A percentile compares a stretch with the other conserved stretches of the same genome.
These are phyloP conservation scores for Sarcophaga bullata DNA, from an alignment of 1,140 invertebrate species.

Conservation along the genomic window DNA sequence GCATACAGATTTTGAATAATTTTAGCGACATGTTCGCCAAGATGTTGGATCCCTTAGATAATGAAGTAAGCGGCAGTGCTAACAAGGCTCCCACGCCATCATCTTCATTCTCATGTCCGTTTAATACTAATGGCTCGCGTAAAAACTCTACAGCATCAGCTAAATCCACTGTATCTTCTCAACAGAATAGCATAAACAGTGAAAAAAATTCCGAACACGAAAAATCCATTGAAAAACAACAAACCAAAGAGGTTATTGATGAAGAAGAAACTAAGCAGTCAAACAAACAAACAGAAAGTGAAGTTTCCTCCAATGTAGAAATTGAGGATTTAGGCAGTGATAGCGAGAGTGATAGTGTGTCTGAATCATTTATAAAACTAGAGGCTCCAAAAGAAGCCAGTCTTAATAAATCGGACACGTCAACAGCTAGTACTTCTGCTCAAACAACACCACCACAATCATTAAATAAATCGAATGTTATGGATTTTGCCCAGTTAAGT, in stretches of 20 bases:
- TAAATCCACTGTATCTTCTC: neutral
- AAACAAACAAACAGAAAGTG: neutral
- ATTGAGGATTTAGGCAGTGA: constrained; percentile 28
- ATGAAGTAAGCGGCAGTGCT: neutral
- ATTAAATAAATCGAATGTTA: constrained; percentile 27
- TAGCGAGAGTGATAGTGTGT: constrained; percentile 29
- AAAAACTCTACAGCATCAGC: constrained; percentile 32
- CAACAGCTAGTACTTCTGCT: neutral
- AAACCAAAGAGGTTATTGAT: neutral
- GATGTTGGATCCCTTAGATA: constrained; percentile 59
- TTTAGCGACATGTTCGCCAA: constrained; percentile 64
- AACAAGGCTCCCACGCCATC: neutral
- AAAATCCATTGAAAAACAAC: neutral
- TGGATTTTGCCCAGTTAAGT: constrained; percentile 42
- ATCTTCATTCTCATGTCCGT: too few species aligned
- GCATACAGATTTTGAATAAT: constrained; percentile 60
- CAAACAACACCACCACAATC: constrained; percentile 32
- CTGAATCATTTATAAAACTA: constrained; percentile 28
- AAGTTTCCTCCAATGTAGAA: neutral
- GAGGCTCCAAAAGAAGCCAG: constrained; percentile 23
- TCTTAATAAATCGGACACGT: neutral
- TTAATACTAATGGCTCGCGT: constrained; percentile 12
- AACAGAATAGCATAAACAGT: neutral
- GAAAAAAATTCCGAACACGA: neutral
- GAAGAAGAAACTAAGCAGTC: neutral